These are phyloP conservation scores for Campylomormyrus numenius DNA, from an alignment of 2,113 vertebrate genomes.

Conservation along the genomic window DNA sequence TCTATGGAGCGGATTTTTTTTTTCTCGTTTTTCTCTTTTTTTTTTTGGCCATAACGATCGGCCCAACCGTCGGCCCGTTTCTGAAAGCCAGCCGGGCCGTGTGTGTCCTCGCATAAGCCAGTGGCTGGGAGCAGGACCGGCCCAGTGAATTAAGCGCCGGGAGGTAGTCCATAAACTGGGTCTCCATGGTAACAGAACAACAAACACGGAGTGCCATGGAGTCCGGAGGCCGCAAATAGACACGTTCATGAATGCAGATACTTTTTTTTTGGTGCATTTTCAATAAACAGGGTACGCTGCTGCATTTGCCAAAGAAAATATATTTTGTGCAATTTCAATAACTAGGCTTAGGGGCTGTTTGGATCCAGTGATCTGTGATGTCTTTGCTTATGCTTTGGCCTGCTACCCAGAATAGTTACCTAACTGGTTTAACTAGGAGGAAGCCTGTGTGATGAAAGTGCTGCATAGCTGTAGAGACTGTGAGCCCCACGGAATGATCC, in stretches of 20 bases:
- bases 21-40: neutral
- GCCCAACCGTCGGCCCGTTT: neutral
- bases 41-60: neutral
- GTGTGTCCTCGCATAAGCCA: neutral
- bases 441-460: neutral
- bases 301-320: neutral
- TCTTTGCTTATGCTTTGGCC: neutral
- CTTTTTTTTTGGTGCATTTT: neutral
- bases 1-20: neutral
- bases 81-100: neutral
- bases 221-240: conserved; percentile 4
- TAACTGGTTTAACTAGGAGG: neutral
- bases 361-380: neutral
- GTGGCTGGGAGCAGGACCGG: neutral
- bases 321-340: neutral
- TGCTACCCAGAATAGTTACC: neutral
- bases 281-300: neutral
- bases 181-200: conserved; percentile 40
- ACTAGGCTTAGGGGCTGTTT: neutral
- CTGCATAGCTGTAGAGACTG: neutral
- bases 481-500: neutral
- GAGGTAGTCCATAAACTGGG: conserved; percentile 38
- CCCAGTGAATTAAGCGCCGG: neutral
- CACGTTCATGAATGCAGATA: conserved; percentile 14
- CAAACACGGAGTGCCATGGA: conserved; percentile 25